Base-by-base conservation (phyloP, 2,113 vertebrate species). In the Dascyllus trimaculatus region DNA sequence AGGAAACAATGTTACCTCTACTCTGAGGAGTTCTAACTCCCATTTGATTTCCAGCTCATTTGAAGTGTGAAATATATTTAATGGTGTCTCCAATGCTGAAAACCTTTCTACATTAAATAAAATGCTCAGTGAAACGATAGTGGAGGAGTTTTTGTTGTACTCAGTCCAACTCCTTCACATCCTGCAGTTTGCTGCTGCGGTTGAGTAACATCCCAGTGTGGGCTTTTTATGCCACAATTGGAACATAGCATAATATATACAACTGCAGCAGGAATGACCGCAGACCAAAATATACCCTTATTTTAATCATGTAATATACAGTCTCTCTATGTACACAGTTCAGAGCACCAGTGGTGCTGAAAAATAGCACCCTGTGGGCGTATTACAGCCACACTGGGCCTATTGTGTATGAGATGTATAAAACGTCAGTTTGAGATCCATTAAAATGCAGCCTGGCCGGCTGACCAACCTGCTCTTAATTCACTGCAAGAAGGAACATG, bases 311-410 rank as follows among this genome's bases (percentile, higher is more conserved):
- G 76, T 45, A 84, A 67, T 61, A 74, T 74, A 73, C 71, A 59
- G 54, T 52, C 29, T 25, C 52, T 70, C 35, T 57, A 64, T 80
- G 54, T 71, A 73, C 68, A 82, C 58, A 78, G 48, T 38, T 19
- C 43, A 32, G 70, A 81, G 67, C 51, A 49, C 60, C 19, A 10
- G 52, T 85, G 66, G 56, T 7, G 71, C 57, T 84, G 87, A 89
- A 71, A 79, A 89, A 90, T 75, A 80, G 82, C 70, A 69, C 78
- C 74, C 79, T 58, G 80, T 84, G 72, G 82, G 85, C 57, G 78
- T 85, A 58, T 76, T 80, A 79, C 45, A 87, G 87, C 66, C 79
- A 85, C 81, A 90, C 75, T 83, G 83, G 85, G 71, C 68, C 80
- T 65, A 79, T 83, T 90, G 87, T 89, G 80, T 62, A 15, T 57